phyloP scores from a whole-genome alignment of 2,797 vertebrate species.

The Tamandua tetradactyla region DNA sequence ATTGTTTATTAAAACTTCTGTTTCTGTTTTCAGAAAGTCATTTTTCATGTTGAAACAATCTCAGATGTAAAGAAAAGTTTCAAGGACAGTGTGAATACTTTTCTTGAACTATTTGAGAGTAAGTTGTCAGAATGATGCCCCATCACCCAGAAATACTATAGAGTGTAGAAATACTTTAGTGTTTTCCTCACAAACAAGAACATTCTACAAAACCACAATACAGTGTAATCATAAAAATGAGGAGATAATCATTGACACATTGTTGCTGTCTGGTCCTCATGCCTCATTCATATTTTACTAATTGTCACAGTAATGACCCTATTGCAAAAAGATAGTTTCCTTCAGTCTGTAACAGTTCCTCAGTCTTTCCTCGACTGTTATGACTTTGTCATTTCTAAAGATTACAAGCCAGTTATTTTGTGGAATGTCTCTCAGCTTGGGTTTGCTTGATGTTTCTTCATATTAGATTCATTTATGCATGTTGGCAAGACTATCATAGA shows the following conservation, averaged over 20 bases:
- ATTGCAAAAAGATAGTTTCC: background rate
- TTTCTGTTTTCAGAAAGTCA: background rate
- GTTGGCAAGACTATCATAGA: background rate
- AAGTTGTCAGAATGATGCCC: background rate
- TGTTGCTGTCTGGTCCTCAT: background rate
- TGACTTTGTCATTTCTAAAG: background rate
- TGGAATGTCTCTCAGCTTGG: background rate
- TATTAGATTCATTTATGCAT: background rate
- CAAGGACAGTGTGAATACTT: background rate
- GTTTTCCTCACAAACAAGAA: background rate
- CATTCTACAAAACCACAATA: background rate
- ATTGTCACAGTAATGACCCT: background rate
- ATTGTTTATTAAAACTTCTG: slow-evolving; percentile 28
- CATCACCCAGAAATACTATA: background rate
- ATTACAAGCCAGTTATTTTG: background rate
- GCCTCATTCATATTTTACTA: background rate
- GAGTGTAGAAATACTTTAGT: background rate
- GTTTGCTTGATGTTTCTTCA: background rate
- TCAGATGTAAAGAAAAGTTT: background rate
- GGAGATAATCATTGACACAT: background rate
- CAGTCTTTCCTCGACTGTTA: background rate
- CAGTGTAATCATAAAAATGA: background rate
- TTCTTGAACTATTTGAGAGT: background rate
- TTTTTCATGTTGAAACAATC: slow-evolving; percentile 3
- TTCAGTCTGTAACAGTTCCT: background rate